phyloP scores from a whole-genome alignment of 2,888 invertebrate genomes.

The Neoitamus cyanurus region DNA sequence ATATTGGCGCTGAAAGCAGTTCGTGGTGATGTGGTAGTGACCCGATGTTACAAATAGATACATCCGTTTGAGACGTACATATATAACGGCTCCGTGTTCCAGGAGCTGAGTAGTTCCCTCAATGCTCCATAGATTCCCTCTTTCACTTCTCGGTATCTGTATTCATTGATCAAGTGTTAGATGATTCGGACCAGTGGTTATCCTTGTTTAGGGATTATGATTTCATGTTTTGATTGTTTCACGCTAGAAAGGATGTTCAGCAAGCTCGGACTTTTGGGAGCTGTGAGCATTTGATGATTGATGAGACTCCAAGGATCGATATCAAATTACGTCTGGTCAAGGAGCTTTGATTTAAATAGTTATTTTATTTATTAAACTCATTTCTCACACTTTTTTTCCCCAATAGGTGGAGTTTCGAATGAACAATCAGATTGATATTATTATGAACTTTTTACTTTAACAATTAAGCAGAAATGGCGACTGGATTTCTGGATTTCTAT shows the following conservation, averaged over 20 bases:
- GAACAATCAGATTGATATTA: no score
- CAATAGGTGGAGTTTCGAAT: neutral
- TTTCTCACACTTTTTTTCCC: neutral
- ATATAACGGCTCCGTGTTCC: neutral
- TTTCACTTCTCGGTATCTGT: neutral
- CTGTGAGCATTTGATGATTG: constrained; percentile 35
- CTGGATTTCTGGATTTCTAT: no score
- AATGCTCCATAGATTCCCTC: constrained; percentile 13
- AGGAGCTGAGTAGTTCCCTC: neutral
- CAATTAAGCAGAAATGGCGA: no score
- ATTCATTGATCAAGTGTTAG: constrained; percentile 40
- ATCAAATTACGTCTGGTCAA: constrained; percentile 35
- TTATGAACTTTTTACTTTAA: no score
- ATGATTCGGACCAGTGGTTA: constrained; percentile 45
- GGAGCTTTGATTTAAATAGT: constrained; percentile 29
- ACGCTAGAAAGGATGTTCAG: constrained; percentile 37
- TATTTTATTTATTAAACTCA: neutral
- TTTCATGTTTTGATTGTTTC: constrained; percentile 47
- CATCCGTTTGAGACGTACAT: neutral
- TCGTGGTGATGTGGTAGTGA: constrained; percentile 5
- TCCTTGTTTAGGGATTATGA: constrained; percentile 48
- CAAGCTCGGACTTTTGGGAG: constrained; percentile 30
- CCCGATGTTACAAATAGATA: neutral
- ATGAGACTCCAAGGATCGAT: constrained; percentile 45
- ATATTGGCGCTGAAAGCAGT: constrained; percentile 25